Base-by-base conservation (phyloP, 2,888 invertebrate species). In the Blastobasis adustella region DNA sequence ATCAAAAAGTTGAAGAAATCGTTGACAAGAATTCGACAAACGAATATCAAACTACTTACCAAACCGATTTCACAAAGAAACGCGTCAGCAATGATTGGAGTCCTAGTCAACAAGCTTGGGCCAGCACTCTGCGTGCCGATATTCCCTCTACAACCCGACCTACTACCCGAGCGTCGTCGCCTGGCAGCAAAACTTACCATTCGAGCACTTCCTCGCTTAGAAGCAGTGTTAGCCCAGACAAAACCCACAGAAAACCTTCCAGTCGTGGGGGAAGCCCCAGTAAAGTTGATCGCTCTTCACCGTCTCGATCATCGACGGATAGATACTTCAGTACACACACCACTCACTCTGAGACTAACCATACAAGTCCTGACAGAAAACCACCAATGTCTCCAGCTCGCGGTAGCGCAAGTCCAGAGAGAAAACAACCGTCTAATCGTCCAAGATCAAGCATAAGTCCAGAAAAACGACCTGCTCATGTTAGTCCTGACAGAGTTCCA, bases 31-130 rank as follows among this genome's bases (percentile, higher is more conserved):
- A 75, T 50, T 71, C 64, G 0, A 79, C 63, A 49, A 79, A 89
- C 51, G 83, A 91, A 56, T 91, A 91, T 66, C 87, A 90, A 61
- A 91, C 92, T 4, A 92, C 92, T 0, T 92, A 92, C 60, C 86
- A 90, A 62, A 79, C 85, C 43, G 91, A 92, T 60, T 92, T 82
- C 60, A 80, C 83, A 5, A 89, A 85, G 48, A 91, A 89, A 58
- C 86, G 84, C 60, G 90, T 92, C 36, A 92, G 91, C 58, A 90
- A 90, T 43, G 93, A 93, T 51, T 87, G 90, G 63, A 94, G 93
- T 67, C 92, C 94, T 0, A 90, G 93, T 1, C 95, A 95, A 67
- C 92, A 94, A 60, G 93, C 93, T 0, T 95, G 94, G 87, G 94
- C 93, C 0, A 91, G 93, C 53, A 92, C 94, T 5, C 79, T 95